phyloP scores from a whole-genome alignment of 1,140 invertebrate species.

The Neodiprion lecontei region DNA sequence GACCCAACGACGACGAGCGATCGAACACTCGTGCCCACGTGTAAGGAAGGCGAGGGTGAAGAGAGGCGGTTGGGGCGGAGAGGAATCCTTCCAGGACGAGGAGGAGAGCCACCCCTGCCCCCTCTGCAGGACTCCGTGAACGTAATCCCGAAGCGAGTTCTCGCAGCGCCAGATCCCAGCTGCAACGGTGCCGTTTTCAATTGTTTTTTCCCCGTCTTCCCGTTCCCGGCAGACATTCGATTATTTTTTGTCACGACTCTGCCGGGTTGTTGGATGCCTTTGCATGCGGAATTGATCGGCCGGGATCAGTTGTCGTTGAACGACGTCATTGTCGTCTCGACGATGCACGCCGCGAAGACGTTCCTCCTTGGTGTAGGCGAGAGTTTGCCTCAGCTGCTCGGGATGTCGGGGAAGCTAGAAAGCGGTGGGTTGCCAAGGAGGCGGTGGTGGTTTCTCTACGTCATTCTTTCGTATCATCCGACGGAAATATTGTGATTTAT shows the following conservation, averaged over 20 bases:
- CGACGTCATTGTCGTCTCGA: not conserved
- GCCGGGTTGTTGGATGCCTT: not conserved
- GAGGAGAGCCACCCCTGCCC: not conserved
- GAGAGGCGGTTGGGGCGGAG: not conserved
- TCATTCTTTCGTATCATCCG: not conserved
- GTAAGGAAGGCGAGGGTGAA: not conserved
- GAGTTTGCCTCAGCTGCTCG: no score
- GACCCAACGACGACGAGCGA: constrained; percentile 1
- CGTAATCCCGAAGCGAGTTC: constrained; percentile 10
- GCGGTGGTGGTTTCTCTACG: not conserved
- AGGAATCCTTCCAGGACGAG: not conserved
- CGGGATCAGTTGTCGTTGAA: constrained; percentile 7
- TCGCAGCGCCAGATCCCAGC: constrained; percentile 1
- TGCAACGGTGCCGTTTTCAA: constrained; percentile 7
- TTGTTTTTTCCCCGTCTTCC: constrained; percentile 9
- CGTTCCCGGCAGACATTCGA: constrained; percentile 7
- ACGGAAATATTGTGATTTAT: not conserved
- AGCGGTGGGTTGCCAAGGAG: no score
- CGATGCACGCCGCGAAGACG: no score
- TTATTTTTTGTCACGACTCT: not conserved
- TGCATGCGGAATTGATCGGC: constrained; percentile 7
- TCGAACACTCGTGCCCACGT: constrained; percentile 6
- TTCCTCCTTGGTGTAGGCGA: no score
- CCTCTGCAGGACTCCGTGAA: not conserved
- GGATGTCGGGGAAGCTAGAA: no score